Percentiles rank a stretch among this genome's conserved stretches.
Conservation (phyloP, 2,797 vertebrate genomes). For the Enteromius argenteus region DNA sequence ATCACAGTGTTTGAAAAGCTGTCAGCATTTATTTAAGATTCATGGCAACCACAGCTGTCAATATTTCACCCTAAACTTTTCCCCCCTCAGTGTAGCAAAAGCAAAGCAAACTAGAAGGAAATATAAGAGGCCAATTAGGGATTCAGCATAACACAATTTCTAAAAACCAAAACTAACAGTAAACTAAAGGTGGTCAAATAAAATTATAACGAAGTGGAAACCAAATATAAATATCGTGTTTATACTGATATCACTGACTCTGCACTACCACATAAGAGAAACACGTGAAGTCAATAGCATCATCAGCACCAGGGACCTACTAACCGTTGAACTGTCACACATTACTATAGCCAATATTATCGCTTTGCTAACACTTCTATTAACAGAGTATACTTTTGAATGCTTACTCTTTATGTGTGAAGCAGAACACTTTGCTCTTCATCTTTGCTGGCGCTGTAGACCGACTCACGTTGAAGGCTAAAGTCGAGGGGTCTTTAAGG, state of each 20-base stretch:
- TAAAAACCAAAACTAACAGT: neutral
- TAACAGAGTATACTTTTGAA: neutral
- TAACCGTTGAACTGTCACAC: neutral
- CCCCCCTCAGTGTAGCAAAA: neutral
- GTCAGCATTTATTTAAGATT: neutral
- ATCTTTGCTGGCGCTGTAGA: neutral
- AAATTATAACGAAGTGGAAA: neutral
- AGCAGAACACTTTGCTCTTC: constrained; percentile 20
- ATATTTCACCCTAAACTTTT: neutral
- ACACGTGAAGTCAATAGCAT: neutral
- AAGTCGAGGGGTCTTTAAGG: constrained; percentile 54
- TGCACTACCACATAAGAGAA: neutral
- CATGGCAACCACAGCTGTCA: neutral
- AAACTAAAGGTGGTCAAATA: neutral
- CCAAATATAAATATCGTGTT: neutral
- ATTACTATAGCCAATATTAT: neutral
- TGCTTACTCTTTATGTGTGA: constrained; percentile 13
- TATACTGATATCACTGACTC: neutral
- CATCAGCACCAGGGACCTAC: neutral
- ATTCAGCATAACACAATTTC: neutral
- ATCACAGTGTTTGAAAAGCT: neutral
- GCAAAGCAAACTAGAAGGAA: neutral
- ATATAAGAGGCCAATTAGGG: neutral
- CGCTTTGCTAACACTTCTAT: neutral
- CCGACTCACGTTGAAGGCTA: constrained; percentile 16